Base-by-base conservation (phyloP, 2,797 vertebrate genomes). In the Pteropus rufus region DNA sequence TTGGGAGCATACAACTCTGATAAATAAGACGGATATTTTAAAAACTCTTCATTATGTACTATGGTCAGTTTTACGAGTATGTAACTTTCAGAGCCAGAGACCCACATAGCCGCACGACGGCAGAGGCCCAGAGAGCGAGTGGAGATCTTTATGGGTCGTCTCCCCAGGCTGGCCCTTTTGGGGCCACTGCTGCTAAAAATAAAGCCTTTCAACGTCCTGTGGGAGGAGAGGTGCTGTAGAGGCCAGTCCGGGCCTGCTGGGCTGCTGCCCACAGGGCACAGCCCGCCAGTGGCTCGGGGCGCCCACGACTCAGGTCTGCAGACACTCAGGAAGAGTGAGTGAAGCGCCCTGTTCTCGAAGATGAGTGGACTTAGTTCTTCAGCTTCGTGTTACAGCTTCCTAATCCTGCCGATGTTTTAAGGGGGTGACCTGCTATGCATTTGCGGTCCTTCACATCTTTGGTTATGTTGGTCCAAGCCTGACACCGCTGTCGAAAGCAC, bases 101-200 rank as follows among this genome's bases (percentile, higher is more conserved):
- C 36, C 36, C 34, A 41, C 12, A 31, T 4, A 18, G 3, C 18
- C 16, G 3, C n/a, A 10, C 10, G 0, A 11, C 2, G 44, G 31
- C 65, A 18, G 54, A 70, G 76, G 15, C 60, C 60, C 24, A 5
- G 60, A 23, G 39, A 16, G 8, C 2, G 29, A n/a, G 26, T 0
- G 1, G 56, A 16, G 39, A 1, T 12, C 54, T 10, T 26, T 10
- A 3, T 4, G n/a, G 3, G 26, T 72, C 52, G 23, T 26, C 34
- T 31, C 41, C 21, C 11, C 5, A 4, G 44, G 0, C 15, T 34
- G 3, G 26, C 26, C 46, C 14, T 0, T 4, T 44, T 11, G 14
- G 49, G 34, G 54, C 8, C 3, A 2, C 21, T 6, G 10, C 56
- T 12, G 75, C n/a, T 39, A 3, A 64, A 29, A 44, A 44, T 11